Evolutionary conservation across 2,888 invertebrate species (phyloP).

Genomic region (Cerceris ruficornis): DNA sequence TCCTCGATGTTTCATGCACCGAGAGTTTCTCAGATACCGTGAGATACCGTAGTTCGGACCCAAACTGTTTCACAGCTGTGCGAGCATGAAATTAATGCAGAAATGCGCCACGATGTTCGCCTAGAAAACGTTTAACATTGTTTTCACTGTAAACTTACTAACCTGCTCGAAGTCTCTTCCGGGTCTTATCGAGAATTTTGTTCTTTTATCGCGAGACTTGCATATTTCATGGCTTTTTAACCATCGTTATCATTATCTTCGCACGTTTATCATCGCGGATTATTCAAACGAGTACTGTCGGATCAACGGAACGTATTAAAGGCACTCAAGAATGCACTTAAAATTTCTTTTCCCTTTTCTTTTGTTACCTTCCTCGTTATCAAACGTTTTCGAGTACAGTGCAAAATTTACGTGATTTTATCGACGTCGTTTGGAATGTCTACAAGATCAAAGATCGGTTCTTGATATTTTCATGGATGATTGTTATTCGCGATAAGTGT

Average conservation of each 20-base stretch:
- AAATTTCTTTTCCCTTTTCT: neutral
- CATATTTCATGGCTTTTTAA: neutral
- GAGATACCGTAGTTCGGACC: conserved; percentile 41
- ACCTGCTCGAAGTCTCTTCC: neutral
- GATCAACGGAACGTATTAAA: neutral
- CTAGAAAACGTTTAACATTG: conserved; percentile 17
- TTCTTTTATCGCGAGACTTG: neutral
- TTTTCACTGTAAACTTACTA: conserved; percentile 2
- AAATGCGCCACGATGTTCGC: conserved; percentile 26
- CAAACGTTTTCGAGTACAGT: too few relatives aligned
- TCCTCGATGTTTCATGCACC: conserved; percentile 54
- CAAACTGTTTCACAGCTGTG: conserved; percentile 62
- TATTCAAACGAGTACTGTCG: neutral
- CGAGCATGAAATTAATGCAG: conserved; percentile 69
- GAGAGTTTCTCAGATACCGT: conserved; percentile 46
- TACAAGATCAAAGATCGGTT: neutral
- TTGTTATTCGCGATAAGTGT: neutral
- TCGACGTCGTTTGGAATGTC: neutral
- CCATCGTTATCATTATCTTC: neutral
- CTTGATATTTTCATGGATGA: neutral
- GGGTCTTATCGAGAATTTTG: neutral
- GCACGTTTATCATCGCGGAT: neutral
- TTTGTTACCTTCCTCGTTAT: too few relatives aligned
- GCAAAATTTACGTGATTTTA: too few relatives aligned
- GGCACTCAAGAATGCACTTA: neutral